These are phyloP conservation scores for Empis stercorea DNA, from an alignment of 2,888 invertebrate species.

Conservation along the genomic window DNA sequence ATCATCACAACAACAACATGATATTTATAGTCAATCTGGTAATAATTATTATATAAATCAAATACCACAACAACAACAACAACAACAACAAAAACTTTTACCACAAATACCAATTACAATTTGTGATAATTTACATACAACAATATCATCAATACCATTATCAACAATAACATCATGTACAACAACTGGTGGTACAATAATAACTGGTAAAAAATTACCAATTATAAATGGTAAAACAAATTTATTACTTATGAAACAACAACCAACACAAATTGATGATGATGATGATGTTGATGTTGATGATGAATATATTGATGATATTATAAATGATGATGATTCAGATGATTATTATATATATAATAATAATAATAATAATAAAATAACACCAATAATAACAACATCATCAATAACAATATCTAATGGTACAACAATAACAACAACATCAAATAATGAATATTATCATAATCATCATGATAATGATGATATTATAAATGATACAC, in stretches of 20 bases:
- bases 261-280: conserved; percentile 32
- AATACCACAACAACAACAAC: conserved; percentile 6
- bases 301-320: conserved; percentile 17
- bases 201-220: conserved; percentile 30
- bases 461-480: conserved; percentile 17
- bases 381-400: conserved; percentile 3
- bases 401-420: conserved; percentile 4
- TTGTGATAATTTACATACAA: neutral
- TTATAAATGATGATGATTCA: conserved; percentile 30
- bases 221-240: conserved; percentile 22
- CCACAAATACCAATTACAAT: neutral
- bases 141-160: neutral
- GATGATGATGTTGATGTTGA: conserved; percentile 22
- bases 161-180: neutral
- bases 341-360: conserved; percentile 17
- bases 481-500: conserved; percentile 12
- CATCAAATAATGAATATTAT: conserved; percentile 25
- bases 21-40: conserved; percentile 8
- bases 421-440: conserved; percentile 3
- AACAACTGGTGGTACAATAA: neutral
- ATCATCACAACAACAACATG: conserved; percentile 8
- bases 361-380: conserved; percentile 6
- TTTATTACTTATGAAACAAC: conserved; percentile 26
- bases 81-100: conserved; percentile 2
- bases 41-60: conserved; percentile 9